Base-by-base conservation (phyloP, 2,113 vertebrate species). In the Rhinogobius similis region DNA sequence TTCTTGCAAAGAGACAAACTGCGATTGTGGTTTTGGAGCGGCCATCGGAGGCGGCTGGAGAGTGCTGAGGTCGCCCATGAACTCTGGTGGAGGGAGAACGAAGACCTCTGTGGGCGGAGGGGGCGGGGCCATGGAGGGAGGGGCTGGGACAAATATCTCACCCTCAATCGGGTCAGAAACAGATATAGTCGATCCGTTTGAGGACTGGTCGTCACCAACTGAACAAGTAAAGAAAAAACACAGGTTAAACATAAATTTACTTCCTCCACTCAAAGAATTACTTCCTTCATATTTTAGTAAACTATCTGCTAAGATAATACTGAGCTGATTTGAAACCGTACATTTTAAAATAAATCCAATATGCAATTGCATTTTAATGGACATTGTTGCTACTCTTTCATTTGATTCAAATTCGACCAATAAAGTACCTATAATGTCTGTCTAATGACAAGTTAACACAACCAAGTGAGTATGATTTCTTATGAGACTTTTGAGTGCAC, bases 91-190 rank as follows among this genome's bases (percentile, higher is more conserved):
- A 43, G 86, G 86, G 1, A 68, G 77, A 26, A 84, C 26, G 23
- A 87, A 88, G 26, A 44, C 44, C 12, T 88, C 83, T 29, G 46
- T 3, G 20, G 93, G 93, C 48, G 92, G 93, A 10, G 90, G 91
- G n/a, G 94, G 94, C 16, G 94, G 93, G 41, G 92, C 92, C 0
- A 89, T 75, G 0, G 95, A 89, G 0, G 96, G 96, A 0, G 94
- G 96, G 0, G 96, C 94, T 24, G 96, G 96, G 78, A 95, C 91
- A 58, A 90, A 76, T 64, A 92, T 86, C 3, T 92, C 91, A 24
- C 93, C 93, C 10, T 93, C 92, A 59, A 77, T 62, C 1, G 87
- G 85, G 14, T 92, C 84, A n/a, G 82, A 70, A n/a, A 88, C 44
- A 41, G 83, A 88, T 41, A 79, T 70, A 41, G 82, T 43, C 0